phyloP scores from a whole-genome alignment of 2,888 invertebrate species.

The Rhagonycha lutea region DNA sequence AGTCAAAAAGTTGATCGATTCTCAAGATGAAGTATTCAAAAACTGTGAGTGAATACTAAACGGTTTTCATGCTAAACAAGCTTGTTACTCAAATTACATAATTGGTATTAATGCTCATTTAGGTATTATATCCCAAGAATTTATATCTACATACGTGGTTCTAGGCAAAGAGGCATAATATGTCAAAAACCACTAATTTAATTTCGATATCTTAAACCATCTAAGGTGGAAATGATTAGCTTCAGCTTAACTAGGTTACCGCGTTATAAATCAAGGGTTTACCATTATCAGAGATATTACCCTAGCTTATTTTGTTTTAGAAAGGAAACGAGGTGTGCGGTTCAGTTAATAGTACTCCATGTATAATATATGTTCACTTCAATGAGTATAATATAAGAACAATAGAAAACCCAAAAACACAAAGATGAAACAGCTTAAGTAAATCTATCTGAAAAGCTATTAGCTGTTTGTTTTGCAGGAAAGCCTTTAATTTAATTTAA shows the following conservation, averaged over 20 bases:
- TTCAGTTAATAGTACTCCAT: slow-evolving; percentile 8
- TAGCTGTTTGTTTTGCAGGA: neutral
- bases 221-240: slow-evolving; percentile 8
- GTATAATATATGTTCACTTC: neutral
- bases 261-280: slow-evolving; percentile 19
- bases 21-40: no score
- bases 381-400: neutral
- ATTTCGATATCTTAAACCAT: slow-evolving; percentile 12
- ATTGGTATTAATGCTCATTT: neutral
- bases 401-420: neutral
- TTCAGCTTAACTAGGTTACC: slow-evolving; percentile 7
- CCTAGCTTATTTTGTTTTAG: slow-evolving; percentile 10
- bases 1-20: no score
- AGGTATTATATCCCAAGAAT: neutral
- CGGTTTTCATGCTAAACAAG: no score
- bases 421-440: neutral
- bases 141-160: neutral
- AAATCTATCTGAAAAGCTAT: neutral
- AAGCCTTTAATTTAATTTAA: neutral
- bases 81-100: neutral
- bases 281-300: slow-evolving; percentile 17
- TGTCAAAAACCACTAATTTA: slow-evolving; percentile 7
- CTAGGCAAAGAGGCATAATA: slow-evolving; percentile 5
- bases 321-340: slow-evolving; percentile 10
- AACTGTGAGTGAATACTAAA: no score